Base-by-base conservation (phyloP, 2,113 vertebrate genomes). In the Pantherophis guttatus region DNA sequence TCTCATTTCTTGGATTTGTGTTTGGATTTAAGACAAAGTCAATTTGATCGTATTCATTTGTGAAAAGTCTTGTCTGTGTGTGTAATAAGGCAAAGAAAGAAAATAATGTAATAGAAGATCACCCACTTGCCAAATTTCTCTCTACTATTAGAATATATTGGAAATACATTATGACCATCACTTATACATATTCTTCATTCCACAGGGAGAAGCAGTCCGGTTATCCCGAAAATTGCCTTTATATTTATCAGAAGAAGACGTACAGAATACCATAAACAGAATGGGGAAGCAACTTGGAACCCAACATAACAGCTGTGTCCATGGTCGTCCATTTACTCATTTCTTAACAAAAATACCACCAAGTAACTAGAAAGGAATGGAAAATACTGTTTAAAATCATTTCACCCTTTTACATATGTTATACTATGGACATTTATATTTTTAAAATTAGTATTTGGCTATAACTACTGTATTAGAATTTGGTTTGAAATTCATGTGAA, bases 171-270 rank as follows among this genome's bases (percentile, higher is more conserved):
- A 29, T 90, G 93, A 65, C 10, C 26, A 81, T 2, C n/a, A 91
- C 19, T 6, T 13, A 0, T 53, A 91, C 50, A n/a, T 94, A 29
- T 94, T 95, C 93, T 94, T 48, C 54, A 96, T 93, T 95, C 91
- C 87, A 93, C 93, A 99, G 99, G 98, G 98, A 91, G 99, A 99
- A 98, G 99, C 99, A 10, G 99, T 99, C 0, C 98, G 99, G 91
- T 97, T 99, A 10, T 97, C 97, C 93, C 98, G 99, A 91, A 98
- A 99, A 95, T 95, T 99, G 94, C 98, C 99, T 29, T 96, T 98
- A 54, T 97, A 97, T 95, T 96, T 98, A 91, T 97, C 98, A 94
- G 98, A 97, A 96, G 98, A 98, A 33, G 99, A 99, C 90, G 97
- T 99, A 89, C 97, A 97, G 90, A 98, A 98, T 92, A 98, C 97